Evolutionary conservation across 2,888 invertebrate genomes (phyloP), one percentile per base, ranked within the genome.

Genomic region (Zootermopsis nevadensis): DNA sequence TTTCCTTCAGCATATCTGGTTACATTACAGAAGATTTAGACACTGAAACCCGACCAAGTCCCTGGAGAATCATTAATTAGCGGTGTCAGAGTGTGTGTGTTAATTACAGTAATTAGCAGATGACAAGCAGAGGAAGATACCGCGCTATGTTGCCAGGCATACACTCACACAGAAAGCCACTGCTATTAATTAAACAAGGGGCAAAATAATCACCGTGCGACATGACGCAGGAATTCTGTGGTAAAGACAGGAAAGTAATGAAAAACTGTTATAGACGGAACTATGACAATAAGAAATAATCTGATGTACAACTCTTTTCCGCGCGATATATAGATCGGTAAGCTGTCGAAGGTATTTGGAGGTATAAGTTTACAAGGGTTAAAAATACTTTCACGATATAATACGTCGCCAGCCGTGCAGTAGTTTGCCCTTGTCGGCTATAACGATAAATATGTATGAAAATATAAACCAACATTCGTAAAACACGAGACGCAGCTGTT

Each of bases 41-140:
- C 33, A 69, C 22, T 69, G 69, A 69, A 69, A 31, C 69, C 31
- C 69, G 22, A 69, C 31, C 33, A 31, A 33, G 30, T 69, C 69
- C 69, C 69, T 22, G 31, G 24, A 53, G 77, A 12, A 77, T 33
- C 55, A 77, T 77, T 77, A 77, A 77, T 77, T 77, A 77, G 31
- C 31, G 77, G 31, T 55, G 77, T 77, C 77, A 48, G 77, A 22
- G 48, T 55, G 48, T 77, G 77, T 77, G 77, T 77, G 77, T 77
- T 77, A 77, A 77, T 77, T 77, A 77, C 77, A 31, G 77, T 77
- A 55, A 77, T 77, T 77, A 77, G 55, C 48, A 77, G 77, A 27
- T 77, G 77, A 77, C 77, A 77, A 30, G 77, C 48, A 55, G 24
- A 48, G 77, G 77, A 77, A 77, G 77, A 55, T 55, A 31, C 76